These are phyloP conservation scores for Pachydiplax longipennis DNA, from an alignment of 2,888 invertebrate genomes.

Conservation along the genomic window DNA sequence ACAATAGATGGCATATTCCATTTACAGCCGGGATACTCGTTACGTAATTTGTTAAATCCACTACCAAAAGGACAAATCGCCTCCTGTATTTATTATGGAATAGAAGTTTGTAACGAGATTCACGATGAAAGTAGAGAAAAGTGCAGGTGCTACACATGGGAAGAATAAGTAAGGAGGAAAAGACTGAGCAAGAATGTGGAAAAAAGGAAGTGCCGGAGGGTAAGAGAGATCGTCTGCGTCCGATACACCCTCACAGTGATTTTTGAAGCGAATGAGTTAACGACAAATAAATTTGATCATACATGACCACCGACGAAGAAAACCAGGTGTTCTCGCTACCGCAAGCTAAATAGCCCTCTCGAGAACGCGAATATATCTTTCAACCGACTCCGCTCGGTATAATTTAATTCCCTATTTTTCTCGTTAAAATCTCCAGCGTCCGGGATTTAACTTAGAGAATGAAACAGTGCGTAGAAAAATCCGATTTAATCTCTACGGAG, in stretches of 20 bases:
- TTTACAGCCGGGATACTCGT: no score
- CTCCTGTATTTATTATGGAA: no score
- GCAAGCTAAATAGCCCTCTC: neutral
- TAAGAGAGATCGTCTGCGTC: neutral
- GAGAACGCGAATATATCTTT: neutral
- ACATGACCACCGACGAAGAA: neutral
- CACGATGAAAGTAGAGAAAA: no score
- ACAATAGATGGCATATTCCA: no score
- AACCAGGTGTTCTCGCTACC: neutral
- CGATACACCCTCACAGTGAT: neutral
- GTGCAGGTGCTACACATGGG: no score
- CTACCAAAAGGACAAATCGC: no score
- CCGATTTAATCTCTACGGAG: no score
- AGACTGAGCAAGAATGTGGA: neutral
- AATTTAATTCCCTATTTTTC: neutral
- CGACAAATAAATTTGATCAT: neutral
- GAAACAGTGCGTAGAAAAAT: no score
- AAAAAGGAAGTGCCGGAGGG: neutral
- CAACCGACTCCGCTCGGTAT: neutral
- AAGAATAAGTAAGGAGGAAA: no score
- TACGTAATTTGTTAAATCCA: no score
- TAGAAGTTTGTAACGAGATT: no score
- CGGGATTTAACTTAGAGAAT: no score
- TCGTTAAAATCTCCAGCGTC: neutral
- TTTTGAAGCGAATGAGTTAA: neutral